Base-by-base conservation (phyloP, 2,113 vertebrate genomes). In the Pseudolaguvia tuberculata region DNA sequence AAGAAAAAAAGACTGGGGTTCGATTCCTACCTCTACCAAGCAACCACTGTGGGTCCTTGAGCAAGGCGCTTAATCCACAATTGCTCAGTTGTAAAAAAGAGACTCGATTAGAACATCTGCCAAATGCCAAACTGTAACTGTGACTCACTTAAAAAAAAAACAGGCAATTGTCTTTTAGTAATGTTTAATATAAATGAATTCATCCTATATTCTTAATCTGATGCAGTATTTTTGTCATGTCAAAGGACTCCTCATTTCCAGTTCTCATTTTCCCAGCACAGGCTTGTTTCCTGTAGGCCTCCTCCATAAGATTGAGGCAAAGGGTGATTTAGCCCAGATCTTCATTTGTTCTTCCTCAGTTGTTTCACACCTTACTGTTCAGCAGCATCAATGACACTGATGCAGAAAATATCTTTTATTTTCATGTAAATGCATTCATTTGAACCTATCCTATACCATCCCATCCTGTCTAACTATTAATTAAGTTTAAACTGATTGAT, bases 301-400 rank as follows among this genome's bases (percentile, higher is more conserved):
- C 73, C 50, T 56, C 61, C 23, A 6, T 57, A 20, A 51, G 52
- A 48, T n/a, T 12, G 42, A 67, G 63, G 62, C 52, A 67, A 63
- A 39, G 74, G 73, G 70, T 62, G 79, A 73, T 80, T 79, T 76
- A 59, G 21, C 29, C 50, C 61, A 76, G 69, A 45, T 59, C 69
- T 68, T n/a, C 45, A 42, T 42, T 76, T 21, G 20, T 76, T 53
- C 69, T 71, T 68, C 78, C 69, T 15, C 47, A 50, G 63, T 55
- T 68, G 53, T 29, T 67, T 51, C 62, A 57, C 59, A 47, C 62
- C 50, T 48, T 45, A 27, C 55, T 62, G 48, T 67, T 47, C 25
- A 18, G 57, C 31, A 56, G 66, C 52, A 48, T 10, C 11, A 55
- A 76, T 25, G 69, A 80, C 66, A 75, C 57, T 8, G 4, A 39